These are phyloP conservation scores for Oreochromis tanganicae DNA, from an alignment of 2,113 vertebrate species.

Conservation along the genomic window DNA sequence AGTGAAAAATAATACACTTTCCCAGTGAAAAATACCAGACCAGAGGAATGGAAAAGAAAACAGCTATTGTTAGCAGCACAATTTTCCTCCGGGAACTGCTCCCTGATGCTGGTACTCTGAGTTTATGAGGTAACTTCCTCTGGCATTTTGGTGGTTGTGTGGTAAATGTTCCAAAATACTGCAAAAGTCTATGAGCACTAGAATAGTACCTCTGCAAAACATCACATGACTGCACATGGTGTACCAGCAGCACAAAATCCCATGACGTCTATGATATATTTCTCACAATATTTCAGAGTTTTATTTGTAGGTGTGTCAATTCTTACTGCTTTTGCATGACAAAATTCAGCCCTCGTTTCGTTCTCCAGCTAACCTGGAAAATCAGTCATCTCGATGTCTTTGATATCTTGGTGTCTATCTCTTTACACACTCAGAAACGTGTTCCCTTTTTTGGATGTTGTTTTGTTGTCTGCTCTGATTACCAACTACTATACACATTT, in stretches of 20 bases:
- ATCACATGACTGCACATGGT: background rate
- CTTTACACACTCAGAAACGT: background rate
- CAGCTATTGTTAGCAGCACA: background rate
- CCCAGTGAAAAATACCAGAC: background rate
- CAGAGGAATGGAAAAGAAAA: background rate
- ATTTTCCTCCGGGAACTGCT: background rate
- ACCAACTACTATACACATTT: background rate
- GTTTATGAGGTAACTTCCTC: background rate
- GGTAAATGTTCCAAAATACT: background rate
- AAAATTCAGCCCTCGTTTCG: background rate
- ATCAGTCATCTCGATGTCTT: background rate
- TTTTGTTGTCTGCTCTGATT: background rate
- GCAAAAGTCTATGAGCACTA: background rate
- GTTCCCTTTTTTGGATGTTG: background rate
- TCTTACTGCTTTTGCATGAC: background rate
- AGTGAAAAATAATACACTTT: background rate
- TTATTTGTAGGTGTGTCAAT: background rate
- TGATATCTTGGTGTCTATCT: background rate
- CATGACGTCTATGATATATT: background rate
- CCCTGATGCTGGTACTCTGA: background rate
- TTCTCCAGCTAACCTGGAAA: background rate
- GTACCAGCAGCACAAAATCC: background rate
- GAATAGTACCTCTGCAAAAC: background rate
- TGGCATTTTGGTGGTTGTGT: background rate
- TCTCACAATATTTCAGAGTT: fast-evolving